phyloP scores from a whole-genome alignment of 2,797 vertebrate species.

The Selene dorsalis region DNA sequence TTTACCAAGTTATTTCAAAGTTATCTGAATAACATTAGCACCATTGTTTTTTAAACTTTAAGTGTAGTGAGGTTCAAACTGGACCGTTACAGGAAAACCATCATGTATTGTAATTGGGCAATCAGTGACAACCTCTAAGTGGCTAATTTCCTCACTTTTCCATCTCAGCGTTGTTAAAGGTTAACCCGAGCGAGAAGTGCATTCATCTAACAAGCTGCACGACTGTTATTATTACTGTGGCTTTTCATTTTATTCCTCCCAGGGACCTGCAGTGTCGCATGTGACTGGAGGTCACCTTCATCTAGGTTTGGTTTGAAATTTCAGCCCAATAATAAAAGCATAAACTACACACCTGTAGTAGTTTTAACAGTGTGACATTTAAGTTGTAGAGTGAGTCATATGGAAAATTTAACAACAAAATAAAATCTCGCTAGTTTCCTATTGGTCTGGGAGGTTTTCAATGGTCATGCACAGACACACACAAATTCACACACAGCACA shows the following conservation, averaged over 20 bases:
- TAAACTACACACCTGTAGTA: background rate
- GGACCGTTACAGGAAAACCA: background rate
- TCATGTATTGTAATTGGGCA: slow-evolving; percentile 15
- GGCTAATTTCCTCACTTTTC: slow-evolving; percentile 20
- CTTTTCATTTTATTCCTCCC: slow-evolving; percentile 34
- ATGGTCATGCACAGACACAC: slow-evolving; percentile 6
- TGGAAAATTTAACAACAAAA: too few relatives aligned
- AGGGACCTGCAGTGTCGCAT: slow-evolving; percentile 15
- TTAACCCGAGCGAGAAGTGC: slow-evolving; percentile 6
- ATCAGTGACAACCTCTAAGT: background rate
- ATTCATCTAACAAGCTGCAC: background rate
- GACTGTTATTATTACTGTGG: slow-evolving; percentile 20
- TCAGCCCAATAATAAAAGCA: slow-evolving; percentile 20
- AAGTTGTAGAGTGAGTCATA: background rate
- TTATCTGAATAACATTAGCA: slow-evolving; percentile 25
- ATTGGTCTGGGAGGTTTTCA: background rate
- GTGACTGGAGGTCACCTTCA: slow-evolving; percentile 50
- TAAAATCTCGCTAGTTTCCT: too few relatives aligned
- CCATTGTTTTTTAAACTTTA: slow-evolving; percentile 10
- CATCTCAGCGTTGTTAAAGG: slow-evolving; percentile 11
- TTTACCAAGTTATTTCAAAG: background rate
- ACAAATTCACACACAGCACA: slow-evolving; percentile 21
- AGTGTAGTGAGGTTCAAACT: slow-evolving; percentile 12
- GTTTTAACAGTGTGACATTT: background rate
- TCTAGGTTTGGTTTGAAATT: slow-evolving; percentile 17